phyloP scores from a whole-genome alignment of 2,888 invertebrate genomes.

The Ichneumon xanthorius region DNA sequence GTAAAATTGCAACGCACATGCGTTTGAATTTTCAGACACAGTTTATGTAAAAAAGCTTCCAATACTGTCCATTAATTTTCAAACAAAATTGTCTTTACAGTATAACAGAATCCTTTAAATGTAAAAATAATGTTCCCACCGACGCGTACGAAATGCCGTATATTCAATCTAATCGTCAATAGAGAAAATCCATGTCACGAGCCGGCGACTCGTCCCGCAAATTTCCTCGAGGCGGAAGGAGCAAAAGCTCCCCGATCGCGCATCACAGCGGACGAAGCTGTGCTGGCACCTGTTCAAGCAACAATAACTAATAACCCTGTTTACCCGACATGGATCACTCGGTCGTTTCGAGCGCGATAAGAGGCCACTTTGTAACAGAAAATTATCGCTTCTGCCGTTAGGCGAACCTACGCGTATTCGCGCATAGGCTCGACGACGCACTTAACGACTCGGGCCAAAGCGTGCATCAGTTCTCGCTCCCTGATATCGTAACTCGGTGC shows the following conservation, averaged over 20 bases:
- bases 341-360: slow-evolving; percentile 67
- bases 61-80: no score
- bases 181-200: not conserved
- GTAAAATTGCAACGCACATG: no score
- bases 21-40: no score
- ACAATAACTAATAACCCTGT: slow-evolving; percentile 74
- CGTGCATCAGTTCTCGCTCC: slow-evolving; percentile 24
- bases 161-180: not conserved
- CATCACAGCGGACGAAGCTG: slow-evolving; percentile 7
- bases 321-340: slow-evolving; percentile 69
- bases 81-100: no score
- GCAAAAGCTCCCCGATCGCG: not conserved
- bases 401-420: not conserved
- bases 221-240: slow-evolving; percentile 38
- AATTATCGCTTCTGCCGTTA: slow-evolving; percentile 9
- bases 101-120: no score
- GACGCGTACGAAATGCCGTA: not conserved
- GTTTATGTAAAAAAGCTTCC: no score
- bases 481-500: slow-evolving; percentile 8
- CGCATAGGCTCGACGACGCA: not conserved
- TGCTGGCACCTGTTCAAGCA: slow-evolving; percentile 74
- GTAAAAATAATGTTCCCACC: no score
- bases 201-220: slow-evolving; percentile 3
- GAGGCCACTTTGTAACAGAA: slow-evolving; percentile 30
- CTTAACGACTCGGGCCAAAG: not conserved